Conservation (phyloP, 2,797 vertebrate genomes). For the Ptychadena robeensis region DNA sequence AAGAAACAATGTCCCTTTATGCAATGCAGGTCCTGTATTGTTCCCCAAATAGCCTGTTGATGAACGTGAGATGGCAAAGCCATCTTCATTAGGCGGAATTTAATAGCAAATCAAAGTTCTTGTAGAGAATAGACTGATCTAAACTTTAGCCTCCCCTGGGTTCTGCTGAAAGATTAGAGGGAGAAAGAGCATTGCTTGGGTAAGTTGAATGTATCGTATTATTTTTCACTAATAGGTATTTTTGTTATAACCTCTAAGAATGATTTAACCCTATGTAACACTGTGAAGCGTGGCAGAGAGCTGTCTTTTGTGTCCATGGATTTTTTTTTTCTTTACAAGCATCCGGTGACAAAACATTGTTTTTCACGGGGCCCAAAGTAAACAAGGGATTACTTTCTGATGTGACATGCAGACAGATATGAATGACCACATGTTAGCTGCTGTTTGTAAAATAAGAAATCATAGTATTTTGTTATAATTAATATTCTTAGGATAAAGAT, state of each 20-base stretch:
- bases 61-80: constrained; percentile 86
- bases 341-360: constrained; percentile 10
- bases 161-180: constrained; percentile 97
- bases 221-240: constrained; percentile 87
- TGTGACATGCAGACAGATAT: constrained; percentile 19
- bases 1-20: constrained; percentile 91
- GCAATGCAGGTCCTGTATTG: constrained; percentile 76
- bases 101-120: constrained; percentile 99
- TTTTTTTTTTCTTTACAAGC: neutral
- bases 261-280: constrained; percentile 77
- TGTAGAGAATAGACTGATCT: constrained; percentile 93
- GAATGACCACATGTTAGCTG: neutral
- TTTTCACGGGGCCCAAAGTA: constrained; percentile 20
- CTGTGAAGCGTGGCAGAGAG: constrained; percentile 36
- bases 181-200: constrained; percentile 86
- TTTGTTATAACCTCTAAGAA: constrained; percentile 77
- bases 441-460: neutral
- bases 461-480: neutral
- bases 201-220: constrained; percentile 98
- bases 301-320: constrained; percentile 12
- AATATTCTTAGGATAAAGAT: neutral
- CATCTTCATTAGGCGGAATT: constrained; percentile 96
- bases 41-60: constrained; percentile 78
- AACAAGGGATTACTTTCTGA: constrained; percentile 28
- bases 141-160: constrained; percentile 97